A percentile compares a stretch with the other conserved stretches of the same genome.
These are phyloP conservation scores for Venustaconcha ellipsiformis DNA, from an alignment of 1,140 invertebrate species.

Conservation along the genomic window DNA sequence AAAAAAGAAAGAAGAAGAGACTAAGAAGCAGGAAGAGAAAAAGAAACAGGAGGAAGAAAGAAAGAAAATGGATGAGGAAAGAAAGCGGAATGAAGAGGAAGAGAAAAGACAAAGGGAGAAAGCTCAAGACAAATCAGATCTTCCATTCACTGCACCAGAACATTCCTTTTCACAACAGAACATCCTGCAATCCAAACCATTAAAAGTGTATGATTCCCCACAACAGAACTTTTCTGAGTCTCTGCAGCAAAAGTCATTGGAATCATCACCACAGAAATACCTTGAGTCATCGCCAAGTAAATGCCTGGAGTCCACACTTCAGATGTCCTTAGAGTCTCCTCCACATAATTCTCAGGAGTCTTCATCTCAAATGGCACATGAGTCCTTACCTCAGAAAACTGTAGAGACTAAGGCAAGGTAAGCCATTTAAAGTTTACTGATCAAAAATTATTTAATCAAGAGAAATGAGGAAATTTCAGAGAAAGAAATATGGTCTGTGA, in stretches of 20 bases:
- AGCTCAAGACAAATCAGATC: conserved; percentile 1
- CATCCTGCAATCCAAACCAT: no score
- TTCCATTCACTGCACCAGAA: background rate
- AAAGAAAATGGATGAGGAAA: conserved; percentile 13
- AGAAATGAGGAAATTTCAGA: no score
- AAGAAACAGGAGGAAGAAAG: conserved; percentile 7
- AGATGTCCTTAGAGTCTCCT: no score
- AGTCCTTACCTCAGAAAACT: no score
- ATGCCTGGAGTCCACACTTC: no score
- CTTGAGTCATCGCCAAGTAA: background rate
- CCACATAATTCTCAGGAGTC: no score
- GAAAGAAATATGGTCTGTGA: no score
- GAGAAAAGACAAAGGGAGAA: conserved; percentile 3
- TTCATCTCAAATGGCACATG: no score
- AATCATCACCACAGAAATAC: background rate
- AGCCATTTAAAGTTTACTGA: no score
- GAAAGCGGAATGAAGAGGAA: conserved; percentile 11
- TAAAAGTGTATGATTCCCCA: background rate
- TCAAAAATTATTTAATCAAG: no score
- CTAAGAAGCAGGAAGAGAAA: conserved; percentile 19
- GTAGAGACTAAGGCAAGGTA: no score
- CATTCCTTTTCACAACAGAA: no score
- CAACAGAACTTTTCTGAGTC: background rate
- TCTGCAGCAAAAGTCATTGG: background rate
- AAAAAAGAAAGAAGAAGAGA: conserved; percentile 21